These are phyloP conservation scores for Hartigia nigra DNA, from an alignment of 2,888 invertebrate species.

Conservation along the genomic window DNA sequence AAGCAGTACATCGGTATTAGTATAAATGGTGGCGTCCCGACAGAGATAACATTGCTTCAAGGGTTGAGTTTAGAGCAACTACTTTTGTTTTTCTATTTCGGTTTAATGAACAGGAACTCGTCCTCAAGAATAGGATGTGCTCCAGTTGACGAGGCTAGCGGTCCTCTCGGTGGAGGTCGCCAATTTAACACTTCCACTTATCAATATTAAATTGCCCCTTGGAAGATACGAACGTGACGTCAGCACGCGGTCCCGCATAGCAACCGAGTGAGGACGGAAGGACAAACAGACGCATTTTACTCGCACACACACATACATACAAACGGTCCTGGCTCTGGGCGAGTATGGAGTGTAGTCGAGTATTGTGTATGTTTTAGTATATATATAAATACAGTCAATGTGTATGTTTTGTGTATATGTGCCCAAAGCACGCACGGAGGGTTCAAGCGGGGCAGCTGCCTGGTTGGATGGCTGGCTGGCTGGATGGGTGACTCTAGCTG, in stretches of 20 bases:
- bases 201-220: constrained; percentile 58
- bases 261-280: constrained; percentile 50
- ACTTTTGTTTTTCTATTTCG: not conserved
- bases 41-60: not conserved
- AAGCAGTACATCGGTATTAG: not conserved
- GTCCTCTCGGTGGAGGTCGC: constrained; percentile 18
- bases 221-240: constrained; percentile 51
- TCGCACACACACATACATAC: constrained; percentile 1
- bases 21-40: not conserved
- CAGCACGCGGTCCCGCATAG: constrained; percentile 55
- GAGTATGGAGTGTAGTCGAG: constrained; percentile 7
- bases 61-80: not conserved
- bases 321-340: not conserved
- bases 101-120: not conserved
- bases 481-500: not conserved
- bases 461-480: not conserved
- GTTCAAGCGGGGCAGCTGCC: constrained; percentile 25
- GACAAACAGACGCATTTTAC: constrained; percentile 38
- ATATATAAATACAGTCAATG: not conserved
- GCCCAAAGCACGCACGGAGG: constrained; percentile 11
- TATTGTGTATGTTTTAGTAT: not conserved
- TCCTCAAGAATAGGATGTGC: not conserved
- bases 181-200: constrained; percentile 48
- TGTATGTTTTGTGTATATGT: not conserved
- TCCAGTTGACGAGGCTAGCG: constrained; percentile 2